Percentiles rank a stretch among this genome's conserved stretches.
phyloP scores from a whole-genome alignment of 1,140 invertebrate genomes.

The Drusus annulatus region DNA sequence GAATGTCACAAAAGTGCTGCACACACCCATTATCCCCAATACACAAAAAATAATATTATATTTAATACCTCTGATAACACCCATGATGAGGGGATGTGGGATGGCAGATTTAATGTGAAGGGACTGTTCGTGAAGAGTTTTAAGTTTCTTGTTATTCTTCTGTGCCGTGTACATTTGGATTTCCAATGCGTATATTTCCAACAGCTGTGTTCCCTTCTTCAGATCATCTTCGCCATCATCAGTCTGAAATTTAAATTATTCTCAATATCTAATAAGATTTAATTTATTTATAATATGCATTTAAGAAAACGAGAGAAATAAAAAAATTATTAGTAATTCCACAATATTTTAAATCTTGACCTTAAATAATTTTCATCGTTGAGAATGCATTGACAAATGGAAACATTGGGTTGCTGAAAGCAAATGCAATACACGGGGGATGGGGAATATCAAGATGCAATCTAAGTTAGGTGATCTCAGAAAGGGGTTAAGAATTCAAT shows the following conservation, averaged over 20 bases:
- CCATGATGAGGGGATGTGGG: constrained; percentile 99
- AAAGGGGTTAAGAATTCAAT: no score
- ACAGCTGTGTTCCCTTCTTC: constrained; percentile 97
- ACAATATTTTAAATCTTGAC: constrained; percentile 4
- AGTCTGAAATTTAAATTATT: constrained; percentile 75
- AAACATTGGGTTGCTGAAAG: no score
- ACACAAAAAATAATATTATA: no score
- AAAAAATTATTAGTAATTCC: not conserved
- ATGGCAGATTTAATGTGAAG: constrained; percentile 99
- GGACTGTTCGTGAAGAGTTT: constrained; percentile 98
- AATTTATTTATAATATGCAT: not conserved
- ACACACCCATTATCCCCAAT: no score
- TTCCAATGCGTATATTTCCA: constrained; percentile 99
- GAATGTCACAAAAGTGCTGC: no score
- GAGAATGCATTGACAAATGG: not conserved
- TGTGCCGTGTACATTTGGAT: constrained; percentile 99
- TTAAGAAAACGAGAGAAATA: not conserved
- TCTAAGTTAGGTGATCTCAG: no score
- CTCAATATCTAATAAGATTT: constrained; percentile 20
- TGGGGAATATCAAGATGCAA: no score
- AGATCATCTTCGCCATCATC: constrained; percentile 99
- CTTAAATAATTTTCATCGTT: not conserved
- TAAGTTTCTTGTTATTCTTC: constrained; percentile 99
- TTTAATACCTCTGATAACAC: constrained; percentile 91
- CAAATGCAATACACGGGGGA: no score